Base-by-base conservation (phyloP, 1,140 invertebrate species). In the Delia radicum region DNA sequence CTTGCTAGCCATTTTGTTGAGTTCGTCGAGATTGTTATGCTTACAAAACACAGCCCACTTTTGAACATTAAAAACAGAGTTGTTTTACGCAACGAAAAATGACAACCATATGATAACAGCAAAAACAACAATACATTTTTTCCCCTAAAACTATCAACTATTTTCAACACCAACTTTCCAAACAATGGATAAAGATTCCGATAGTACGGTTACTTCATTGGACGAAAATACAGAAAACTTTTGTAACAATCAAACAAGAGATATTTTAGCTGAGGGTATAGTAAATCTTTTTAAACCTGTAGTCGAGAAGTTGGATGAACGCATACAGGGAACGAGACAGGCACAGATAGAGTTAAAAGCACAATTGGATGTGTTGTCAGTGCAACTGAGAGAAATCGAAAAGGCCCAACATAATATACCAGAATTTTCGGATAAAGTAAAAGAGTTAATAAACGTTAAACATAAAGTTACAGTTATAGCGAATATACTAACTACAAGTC, bases 181-280 rank as follows among this genome's bases (percentile, higher is more conserved):
- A 78, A 76, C 77, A 67, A 83, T 85, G 83, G 83, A 85, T 31
- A 85, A 82, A 69, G 84, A 86, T 76, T 83, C 84, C 4, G 84
- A 87, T 78, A 93, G 94, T 82, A 94, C 94, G 61, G 94, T 93
- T 80, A 95, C 94, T 73, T 95, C 94, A n/a, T 88, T 94, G 73
- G 94, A 95, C 85, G 94, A 95, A 84, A 95, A 95, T 86, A 95
- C 94, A 18, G 94, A 95, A 83, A 95, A 95, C 87, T 93, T 95
- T 81, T 93, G 92, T 82, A 93, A 95, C 78, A 96, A 96, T 88
- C 94, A 94, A 6, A 96, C 94, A 0, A 90, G 95, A 81, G 95
- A 97, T 88, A 94, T 94, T 0, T 87, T 98, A 42, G 94, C 96
- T 3, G 95, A 97, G 82, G 96, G 96, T 74, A 90, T 98, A 74